Evolutionary conservation across 1,140 invertebrate genomes (phyloP).

Genomic region (Platorchestia sp.): DNA sequence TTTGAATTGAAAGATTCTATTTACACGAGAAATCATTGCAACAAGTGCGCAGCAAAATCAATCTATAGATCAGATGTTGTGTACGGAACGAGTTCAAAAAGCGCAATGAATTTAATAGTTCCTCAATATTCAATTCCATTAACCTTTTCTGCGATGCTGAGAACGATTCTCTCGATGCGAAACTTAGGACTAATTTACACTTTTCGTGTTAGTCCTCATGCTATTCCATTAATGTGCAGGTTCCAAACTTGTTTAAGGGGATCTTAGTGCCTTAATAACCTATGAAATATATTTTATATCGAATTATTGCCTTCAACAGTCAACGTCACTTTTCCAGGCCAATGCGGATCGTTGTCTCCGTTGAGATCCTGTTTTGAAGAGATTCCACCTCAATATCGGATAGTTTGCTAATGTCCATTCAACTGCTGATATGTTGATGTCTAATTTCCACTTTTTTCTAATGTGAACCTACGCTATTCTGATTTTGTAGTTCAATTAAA

Average conservation of each 20-base stretch:
- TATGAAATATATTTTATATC: neutral
- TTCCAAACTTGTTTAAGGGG: neutral
- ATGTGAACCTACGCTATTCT: neutral
- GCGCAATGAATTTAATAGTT: neutral
- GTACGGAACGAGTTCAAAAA: neutral
- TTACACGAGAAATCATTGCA: too few species aligned
- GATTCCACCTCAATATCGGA: neutral
- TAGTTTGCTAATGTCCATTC: neutral
- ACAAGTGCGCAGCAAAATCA: too few species aligned
- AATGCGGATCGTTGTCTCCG: neutral
- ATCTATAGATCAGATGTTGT: neutral
- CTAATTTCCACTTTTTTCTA: neutral
- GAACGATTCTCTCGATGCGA: neutral
- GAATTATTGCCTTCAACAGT: neutral
- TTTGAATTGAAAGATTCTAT: too few species aligned
- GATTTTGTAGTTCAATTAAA: neutral
- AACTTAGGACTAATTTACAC: neutral
- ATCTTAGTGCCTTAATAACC: neutral
- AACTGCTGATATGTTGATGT: neutral
- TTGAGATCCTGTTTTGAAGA: neutral
- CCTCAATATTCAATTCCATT: neutral
- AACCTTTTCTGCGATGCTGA: neutral
- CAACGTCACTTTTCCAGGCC: neutral
- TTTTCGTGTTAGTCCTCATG: neutral
- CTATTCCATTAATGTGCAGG: neutral